Conservation (phyloP, 2,888 invertebrate species). For the Nezara viridula region DNA sequence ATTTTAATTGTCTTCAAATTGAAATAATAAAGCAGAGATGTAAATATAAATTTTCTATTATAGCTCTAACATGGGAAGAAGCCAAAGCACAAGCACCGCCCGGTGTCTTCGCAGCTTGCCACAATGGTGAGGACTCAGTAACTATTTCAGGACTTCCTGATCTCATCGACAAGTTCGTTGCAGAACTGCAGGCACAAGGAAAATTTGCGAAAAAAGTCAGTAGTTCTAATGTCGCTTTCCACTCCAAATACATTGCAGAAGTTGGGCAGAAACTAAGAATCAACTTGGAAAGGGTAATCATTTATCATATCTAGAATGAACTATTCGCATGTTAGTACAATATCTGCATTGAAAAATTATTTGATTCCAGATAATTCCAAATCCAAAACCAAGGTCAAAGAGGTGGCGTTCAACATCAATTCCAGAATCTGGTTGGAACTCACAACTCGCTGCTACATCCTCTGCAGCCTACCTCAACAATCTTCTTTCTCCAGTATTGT, state of each 20-base stretch:
- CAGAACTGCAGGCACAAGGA: slow-evolving; percentile 79
- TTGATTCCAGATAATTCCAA: slow-evolving; percentile 77
- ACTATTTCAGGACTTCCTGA: slow-evolving; percentile 91
- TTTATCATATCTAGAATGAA: not conserved
- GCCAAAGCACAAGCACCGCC: slow-evolving; percentile 80
- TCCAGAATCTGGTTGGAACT: slow-evolving; percentile 86
- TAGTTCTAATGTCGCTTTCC: slow-evolving; percentile 92
- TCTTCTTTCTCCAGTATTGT: slow-evolving; percentile 90
- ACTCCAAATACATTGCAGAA: slow-evolving; percentile 90
- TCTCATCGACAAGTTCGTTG: slow-evolving; percentile 79
- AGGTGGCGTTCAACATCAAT: slow-evolving; percentile 96
- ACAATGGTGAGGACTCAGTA: slow-evolving; percentile 94
- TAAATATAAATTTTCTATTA: not conserved
- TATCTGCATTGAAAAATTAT: not conserved
- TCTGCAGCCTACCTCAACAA: slow-evolving; percentile 97
- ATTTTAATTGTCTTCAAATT: not conserved
- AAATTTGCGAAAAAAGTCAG: slow-evolving; percentile 89
- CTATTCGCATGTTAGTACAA: not conserved
- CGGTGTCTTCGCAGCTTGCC: slow-evolving; percentile 90
- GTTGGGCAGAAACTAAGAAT: slow-evolving; percentile 86
- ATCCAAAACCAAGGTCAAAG: slow-evolving; percentile 82
- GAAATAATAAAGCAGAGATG: not conserved
- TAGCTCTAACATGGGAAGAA: slow-evolving; percentile 80
- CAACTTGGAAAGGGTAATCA: slow-evolving; percentile 76
- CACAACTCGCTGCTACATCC: slow-evolving; percentile 83